These are phyloP conservation scores for Eupithecia dodoneata DNA, from an alignment of 2,888 invertebrate genomes.

Conservation along the genomic window DNA sequence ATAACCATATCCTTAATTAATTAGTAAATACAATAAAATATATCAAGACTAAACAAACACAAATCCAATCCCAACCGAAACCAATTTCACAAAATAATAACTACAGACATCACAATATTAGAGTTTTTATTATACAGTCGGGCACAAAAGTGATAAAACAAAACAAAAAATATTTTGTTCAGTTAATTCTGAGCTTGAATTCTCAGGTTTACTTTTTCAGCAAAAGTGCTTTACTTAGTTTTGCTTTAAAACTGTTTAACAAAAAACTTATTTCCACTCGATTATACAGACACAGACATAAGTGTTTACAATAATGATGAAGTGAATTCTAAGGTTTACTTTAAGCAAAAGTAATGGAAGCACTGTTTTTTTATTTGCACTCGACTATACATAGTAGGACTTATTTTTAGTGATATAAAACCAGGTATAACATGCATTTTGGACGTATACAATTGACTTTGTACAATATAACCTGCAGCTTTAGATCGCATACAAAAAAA, in stretches of 20 bases:
- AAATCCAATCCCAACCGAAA: constrained; percentile 79
- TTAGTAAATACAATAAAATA: background rate
- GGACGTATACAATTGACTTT: constrained; percentile 67
- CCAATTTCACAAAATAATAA: constrained; percentile 65
- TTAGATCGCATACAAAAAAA: constrained; percentile 49
- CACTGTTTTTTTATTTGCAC: background rate
- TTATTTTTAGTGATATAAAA: constrained; percentile 59
- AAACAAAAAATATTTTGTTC: background rate
- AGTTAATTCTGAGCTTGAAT: background rate
- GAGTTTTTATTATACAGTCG: constrained; percentile 53
- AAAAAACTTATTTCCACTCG: too few relatives aligned
- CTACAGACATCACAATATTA: constrained; percentile 51
- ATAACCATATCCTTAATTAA: background rate
- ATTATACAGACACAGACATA: too few relatives aligned
- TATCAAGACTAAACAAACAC: constrained; percentile 41
- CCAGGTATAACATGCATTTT: constrained; percentile 69
- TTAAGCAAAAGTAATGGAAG: background rate
- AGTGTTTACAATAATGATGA: too few relatives aligned
- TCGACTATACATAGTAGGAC: constrained; percentile 21
- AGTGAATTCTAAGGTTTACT: background rate
- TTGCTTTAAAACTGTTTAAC: too few relatives aligned
- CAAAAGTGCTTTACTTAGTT: too few relatives aligned
- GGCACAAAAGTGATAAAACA: constrained; percentile 50
- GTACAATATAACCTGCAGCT: constrained; percentile 56
- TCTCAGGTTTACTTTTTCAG: background rate